These are phyloP conservation scores for Azorinus chamasolen DNA, from an alignment of 2,888 invertebrate species.

Conservation along the genomic window DNA sequence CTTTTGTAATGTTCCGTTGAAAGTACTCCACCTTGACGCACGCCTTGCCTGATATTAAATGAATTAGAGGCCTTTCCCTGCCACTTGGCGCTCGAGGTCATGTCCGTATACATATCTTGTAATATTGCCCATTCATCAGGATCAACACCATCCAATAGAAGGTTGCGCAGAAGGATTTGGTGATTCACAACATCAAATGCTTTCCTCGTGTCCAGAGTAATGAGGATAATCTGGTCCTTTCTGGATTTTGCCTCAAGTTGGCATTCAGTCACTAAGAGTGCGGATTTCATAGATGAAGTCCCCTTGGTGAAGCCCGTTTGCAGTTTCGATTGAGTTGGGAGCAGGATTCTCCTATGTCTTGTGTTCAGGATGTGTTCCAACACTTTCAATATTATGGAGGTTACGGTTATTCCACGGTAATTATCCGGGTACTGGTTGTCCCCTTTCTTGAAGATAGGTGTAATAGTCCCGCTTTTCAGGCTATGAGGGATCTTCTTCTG, in stretches of 20 bases:
- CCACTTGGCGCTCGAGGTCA: not conserved
- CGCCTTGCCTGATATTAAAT: constrained; percentile 7
- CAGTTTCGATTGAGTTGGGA: not conserved
- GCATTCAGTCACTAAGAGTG: constrained; percentile 2
- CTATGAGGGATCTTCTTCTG: no score
- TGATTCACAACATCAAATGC: constrained; percentile 10
- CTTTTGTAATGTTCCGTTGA: constrained; percentile 23
- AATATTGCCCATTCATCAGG: not conserved
- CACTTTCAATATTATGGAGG: not conserved
- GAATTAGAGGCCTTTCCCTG: not conserved
- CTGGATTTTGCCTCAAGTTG: constrained; percentile 1
- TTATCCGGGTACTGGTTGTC: no score
- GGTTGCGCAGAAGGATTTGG: not conserved
- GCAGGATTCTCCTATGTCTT: not conserved
- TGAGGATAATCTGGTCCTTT: not conserved
- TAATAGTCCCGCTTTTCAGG: no score
- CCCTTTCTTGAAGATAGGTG: constrained; percentile 3
- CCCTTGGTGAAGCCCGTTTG: constrained; percentile 2
- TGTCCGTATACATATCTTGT: not conserved
- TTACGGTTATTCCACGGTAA: constrained; percentile 8
- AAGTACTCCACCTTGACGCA: constrained; percentile 19
- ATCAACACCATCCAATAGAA: not conserved
- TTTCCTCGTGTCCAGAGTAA: not conserved
- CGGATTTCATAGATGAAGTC: not conserved
- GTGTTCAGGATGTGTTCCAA: not conserved